Conservation (phyloP, 2,888 invertebrate genomes). For the Drosophila anomalata region DNA sequence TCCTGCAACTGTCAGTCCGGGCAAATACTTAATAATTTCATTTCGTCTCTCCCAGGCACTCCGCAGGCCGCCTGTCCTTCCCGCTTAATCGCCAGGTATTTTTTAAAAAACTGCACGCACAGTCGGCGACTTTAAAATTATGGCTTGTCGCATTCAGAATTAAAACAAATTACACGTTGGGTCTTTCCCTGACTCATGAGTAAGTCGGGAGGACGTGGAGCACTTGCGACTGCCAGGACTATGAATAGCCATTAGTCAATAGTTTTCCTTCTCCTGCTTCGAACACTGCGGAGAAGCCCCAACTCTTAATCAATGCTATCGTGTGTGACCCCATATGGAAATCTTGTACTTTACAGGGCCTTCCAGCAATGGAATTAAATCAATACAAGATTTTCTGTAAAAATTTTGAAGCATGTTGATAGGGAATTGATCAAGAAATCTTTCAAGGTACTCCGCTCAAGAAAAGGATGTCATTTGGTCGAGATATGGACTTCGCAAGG, state of each 20-base stretch:
- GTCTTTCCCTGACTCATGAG: constrained; percentile 51
- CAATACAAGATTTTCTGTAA: too few species aligned
- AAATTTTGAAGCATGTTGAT: too few species aligned
- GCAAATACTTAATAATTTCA: constrained; percentile 75
- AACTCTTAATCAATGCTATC: constrained; percentile 11
- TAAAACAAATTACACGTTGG: constrained; percentile 60
- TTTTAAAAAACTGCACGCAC: constrained; percentile 71
- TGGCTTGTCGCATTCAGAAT: constrained; percentile 70
- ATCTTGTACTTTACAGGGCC: too few species aligned
- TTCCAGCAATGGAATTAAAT: too few species aligned
- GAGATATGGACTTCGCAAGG: too few species aligned
- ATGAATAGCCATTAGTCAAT: constrained; percentile 70
- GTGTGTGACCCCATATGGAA: too few species aligned
- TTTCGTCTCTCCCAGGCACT: constrained; percentile 66
- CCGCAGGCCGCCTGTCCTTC: constrained; percentile 46
- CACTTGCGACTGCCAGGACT: constrained; percentile 75
- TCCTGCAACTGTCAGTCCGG: constrained; percentile 57
- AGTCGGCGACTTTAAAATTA: constrained; percentile 63
- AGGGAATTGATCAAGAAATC: too few species aligned
- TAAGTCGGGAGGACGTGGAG: constrained; percentile 17
- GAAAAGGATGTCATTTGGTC: too few species aligned
- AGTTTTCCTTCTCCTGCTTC: constrained; percentile 41
- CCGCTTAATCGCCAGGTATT: constrained; percentile 11
- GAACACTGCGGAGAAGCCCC: constrained; percentile 2
- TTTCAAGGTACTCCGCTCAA: too few species aligned